Evolutionary conservation across 2,888 invertebrate genomes (phyloP), one percentile per base, ranked within the genome.

Genomic region (Chymomyza amoena): DNA sequence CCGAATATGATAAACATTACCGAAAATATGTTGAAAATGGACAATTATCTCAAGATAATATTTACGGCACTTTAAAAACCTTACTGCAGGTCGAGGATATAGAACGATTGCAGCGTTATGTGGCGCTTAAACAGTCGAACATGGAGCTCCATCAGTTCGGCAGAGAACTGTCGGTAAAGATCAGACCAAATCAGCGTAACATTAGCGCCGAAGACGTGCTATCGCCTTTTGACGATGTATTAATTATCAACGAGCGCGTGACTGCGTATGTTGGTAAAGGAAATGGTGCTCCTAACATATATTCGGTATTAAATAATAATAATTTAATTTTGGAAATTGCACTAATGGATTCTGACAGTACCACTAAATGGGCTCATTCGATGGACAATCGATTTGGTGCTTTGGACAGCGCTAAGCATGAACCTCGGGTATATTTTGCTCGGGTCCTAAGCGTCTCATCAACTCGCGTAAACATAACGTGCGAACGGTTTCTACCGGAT

Each of bases 51-150:
- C 77, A 68, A 13, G 39, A 69, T 6, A 89, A 87, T 65, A 52
- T 89, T 1, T 51, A 64, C 20, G 78, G 79, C 0, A 73, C 82
- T 0, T 60, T 90, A 5, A 70, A 73, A 4, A 81, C 80, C 0
- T 28, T 90, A 45, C 67, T 91, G 4, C 86, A 90, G 71, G 84
- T 91, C 59, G 91, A 91, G 73, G 91, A 91, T 66, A 74, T 88
- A 36, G 88, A 89, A 45, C 74, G 70, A 0, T 28, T 89, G 69
- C 76, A 78, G 51, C 76, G 80, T 28, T 89, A 88, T 73, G 25
- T 77, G 16, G 66, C 62, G 0, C 72, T 88, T 0, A 76, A 79
- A 50, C 88, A 89, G 61, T 70, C 76, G 39, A 80, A 89, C 62
- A 73, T 82, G 63, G 78, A 77, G 52, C 54, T 90, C 52, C 84